These are phyloP conservation scores for Cantharis rufa DNA, from an alignment of 2,888 invertebrate species.

Conservation along the genomic window DNA sequence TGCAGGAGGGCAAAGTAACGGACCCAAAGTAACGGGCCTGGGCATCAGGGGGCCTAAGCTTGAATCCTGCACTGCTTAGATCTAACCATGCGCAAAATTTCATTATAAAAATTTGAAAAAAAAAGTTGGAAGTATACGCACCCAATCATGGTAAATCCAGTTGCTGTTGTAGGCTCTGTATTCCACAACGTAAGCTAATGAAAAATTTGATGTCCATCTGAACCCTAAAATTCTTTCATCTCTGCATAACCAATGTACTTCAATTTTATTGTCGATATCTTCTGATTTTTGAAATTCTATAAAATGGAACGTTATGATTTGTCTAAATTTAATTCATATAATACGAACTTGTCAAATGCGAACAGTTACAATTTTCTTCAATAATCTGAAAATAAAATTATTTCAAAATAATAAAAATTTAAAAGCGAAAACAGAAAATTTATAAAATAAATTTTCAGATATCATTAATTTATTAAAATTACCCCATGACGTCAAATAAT, in stretches of 20 bases:
- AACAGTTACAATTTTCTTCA: not conserved
- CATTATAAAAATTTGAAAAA: not conserved
- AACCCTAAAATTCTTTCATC: constrained; percentile 20
- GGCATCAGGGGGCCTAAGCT: too few relatives aligned
- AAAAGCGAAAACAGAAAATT: too few relatives aligned
- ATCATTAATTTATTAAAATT: too few relatives aligned
- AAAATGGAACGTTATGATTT: not conserved
- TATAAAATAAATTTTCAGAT: too few relatives aligned
- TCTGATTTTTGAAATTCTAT: not conserved
- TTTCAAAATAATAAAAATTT: too few relatives aligned
- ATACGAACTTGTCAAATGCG: not conserved
- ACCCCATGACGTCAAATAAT: too few relatives aligned
- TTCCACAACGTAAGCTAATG: constrained; percentile 23
- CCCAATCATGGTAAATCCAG: constrained; percentile 26
- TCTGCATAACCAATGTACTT: constrained; percentile 23
- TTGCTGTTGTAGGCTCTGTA: not conserved
- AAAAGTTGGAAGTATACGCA: constrained; percentile 5
- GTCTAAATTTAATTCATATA: not conserved
- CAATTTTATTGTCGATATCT: not conserved
- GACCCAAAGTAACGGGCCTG: too few relatives aligned
- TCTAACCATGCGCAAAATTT: too few relatives aligned
- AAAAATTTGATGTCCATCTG: constrained; percentile 13
- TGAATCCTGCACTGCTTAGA: too few relatives aligned
- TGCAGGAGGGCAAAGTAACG: too few relatives aligned
- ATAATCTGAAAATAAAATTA: not conserved